Evolutionary conservation across 2,797 vertebrate genomes (phyloP), one percentile per base, ranked within the genome.

Genomic region (Cichlasoma orientale): DNA sequence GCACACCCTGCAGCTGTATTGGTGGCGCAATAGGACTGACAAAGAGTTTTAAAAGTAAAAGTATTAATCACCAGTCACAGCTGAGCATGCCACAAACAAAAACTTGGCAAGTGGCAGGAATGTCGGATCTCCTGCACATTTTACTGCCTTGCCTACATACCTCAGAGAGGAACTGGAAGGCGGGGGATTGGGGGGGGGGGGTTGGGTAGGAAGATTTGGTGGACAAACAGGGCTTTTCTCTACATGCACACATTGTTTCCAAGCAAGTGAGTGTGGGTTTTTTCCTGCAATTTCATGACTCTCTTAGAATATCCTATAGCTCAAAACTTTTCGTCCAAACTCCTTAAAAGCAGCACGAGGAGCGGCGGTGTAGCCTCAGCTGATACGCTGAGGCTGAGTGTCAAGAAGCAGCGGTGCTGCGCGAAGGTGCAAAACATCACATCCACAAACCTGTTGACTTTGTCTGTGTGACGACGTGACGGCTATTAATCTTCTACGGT

Each of bases 401-500:
- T 41, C 87, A 21, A 77, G 33, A 54, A 76, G 69, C 77, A 70
- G 73, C 36, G 73, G 58, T 69, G 79, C 79, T 13, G 41, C 56
- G 81, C 68, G 18, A 84, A 80, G 75, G 79, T 81, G 18, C 55
- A 41, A 82, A 27, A 44, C 70, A 53, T 81, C 74, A 82, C 77
- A 47, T 75, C 79, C 56, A 92, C 91, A 91, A 93, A 93, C 89
- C 90, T 90, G 88, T 25, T 63, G 53, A 44, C 8, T 36, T 52
- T 68, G 72, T 88, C 77, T 75, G 63, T 66, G 31, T 75, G 80
- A 55, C 70, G 82, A 56, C n/a, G 36, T 77, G 80, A 27, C 19
- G 57, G 10, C 54, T 86, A 56, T 25, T 58, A 80, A 50, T 84
- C 84, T 72, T 74, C 21, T 89, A 87, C 18, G 70, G 56, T 85